Evolutionary conservation across 2,113 vertebrate genomes (phyloP).

Genomic region (Nothocercus julius): DNA sequence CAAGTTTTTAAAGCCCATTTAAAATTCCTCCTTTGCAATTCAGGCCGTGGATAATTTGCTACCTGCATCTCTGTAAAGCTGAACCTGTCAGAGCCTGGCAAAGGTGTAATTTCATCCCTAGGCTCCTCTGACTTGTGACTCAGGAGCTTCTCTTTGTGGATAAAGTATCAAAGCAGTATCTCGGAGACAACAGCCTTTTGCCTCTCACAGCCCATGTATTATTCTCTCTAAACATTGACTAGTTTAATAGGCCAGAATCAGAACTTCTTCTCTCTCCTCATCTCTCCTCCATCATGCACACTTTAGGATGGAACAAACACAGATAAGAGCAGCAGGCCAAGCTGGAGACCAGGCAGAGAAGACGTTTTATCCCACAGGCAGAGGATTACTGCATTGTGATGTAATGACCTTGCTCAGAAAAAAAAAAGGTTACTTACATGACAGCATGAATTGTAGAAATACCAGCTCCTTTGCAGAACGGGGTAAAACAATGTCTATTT

Average conservation of each 20-base stretch:
- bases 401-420: conserved; percentile 46
- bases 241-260: conserved; percentile 17
- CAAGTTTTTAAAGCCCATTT: conserved; percentile 49
- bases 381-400: conserved; percentile 45
- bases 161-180: conserved; percentile 65
- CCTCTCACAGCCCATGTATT: conserved; percentile 26
- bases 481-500: background rate
- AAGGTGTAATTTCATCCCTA: conserved; percentile 80
- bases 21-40: conserved; percentile 60
- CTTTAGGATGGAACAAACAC: background rate
- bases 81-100: conserved; percentile 55
- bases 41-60: conserved; percentile 62
- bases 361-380: conserved; percentile 38
- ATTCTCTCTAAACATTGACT: conserved; percentile 28
- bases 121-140: conserved; percentile 60
- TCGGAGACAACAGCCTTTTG: conserved; percentile 45
- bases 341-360: background rate
- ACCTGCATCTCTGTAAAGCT: conserved; percentile 58
- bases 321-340: conserved; percentile 6
- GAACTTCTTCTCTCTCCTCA: background rate
- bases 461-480: conserved; percentile 1
- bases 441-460: conserved; percentile 3
- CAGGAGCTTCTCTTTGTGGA: conserved; percentile 63
- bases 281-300: background rate
- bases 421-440: conserved; percentile 47